Evolutionary conservation across 2,113 vertebrate species (phyloP).

Genomic region (Oreotrochilus melanogaster): DNA sequence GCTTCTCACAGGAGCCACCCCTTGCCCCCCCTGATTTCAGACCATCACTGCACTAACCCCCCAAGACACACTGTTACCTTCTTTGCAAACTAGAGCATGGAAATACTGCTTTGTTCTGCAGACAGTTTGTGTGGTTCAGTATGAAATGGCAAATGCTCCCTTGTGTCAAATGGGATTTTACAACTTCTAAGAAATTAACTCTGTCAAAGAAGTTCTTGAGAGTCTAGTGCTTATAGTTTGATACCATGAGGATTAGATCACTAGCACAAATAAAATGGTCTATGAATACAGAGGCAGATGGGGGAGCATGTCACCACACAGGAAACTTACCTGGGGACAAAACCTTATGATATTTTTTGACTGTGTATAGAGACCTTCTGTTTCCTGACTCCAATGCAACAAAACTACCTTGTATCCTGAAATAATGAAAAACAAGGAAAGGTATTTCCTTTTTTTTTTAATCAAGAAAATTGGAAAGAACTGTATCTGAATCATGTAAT

Average conservation of each 20-base stretch:
- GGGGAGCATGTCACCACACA: neutral
- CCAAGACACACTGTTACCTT: neutral
- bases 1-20: too few species aligned
- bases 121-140: neutral
- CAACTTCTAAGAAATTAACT: neutral
- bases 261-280: neutral
- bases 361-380: neutral
- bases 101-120: conserved; percentile 17
- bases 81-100: conserved; percentile 27
- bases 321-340: accelerated
- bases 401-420: neutral
- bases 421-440: neutral
- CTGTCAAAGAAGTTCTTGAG: neutral
- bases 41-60: too few species aligned
- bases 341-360: neutral
- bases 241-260: neutral
- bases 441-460: neutral
- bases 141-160: neutral
- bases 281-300: neutral
- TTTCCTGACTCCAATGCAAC: neutral
- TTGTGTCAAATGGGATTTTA: neutral
- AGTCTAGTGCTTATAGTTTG: neutral
- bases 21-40: too few species aligned
- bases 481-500: neutral
- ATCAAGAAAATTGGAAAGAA: neutral